phyloP scores from a whole-genome alignment of 2,113 vertebrate genomes.

The Sinocyclocheilus rhinocerous region DNA sequence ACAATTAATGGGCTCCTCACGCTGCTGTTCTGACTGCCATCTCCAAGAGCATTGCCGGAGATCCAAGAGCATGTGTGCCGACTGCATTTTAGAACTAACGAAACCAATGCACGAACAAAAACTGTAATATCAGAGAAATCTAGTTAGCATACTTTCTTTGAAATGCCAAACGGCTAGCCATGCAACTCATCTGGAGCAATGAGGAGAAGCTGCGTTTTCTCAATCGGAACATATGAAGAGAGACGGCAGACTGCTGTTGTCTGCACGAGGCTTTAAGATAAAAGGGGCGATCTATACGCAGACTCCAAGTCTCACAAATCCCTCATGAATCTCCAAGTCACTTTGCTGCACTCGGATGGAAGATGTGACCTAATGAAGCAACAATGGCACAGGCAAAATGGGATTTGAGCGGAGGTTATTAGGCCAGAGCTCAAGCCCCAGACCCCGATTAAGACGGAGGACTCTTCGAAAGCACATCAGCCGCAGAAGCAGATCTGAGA shows the following conservation, averaged over 20 bases:
- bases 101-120: no score
- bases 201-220: neutral
- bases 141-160: neutral
- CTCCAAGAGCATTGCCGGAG: slow-evolving; percentile 62
- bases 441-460: slow-evolving; percentile 23
- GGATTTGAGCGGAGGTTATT: slow-evolving; percentile 54
- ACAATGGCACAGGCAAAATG: slow-evolving; percentile 44
- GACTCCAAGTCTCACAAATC: slow-evolving; percentile 35
- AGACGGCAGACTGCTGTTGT: slow-evolving; percentile 7
- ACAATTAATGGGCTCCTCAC: slow-evolving; percentile 73
- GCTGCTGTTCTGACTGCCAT: slow-evolving; percentile 54
- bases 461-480: neutral
- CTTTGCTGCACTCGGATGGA: slow-evolving; percentile 55
- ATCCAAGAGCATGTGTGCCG: slow-evolving; percentile 26
- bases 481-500: slow-evolving; percentile 22
- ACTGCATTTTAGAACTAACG: no score
- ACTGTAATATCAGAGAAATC: neutral
- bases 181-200: neutral
- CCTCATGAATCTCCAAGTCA: slow-evolving; percentile 50
- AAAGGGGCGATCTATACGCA: slow-evolving; percentile 42
- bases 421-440: slow-evolving; percentile 45
- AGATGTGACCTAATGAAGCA: slow-evolving; percentile 61
- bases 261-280: slow-evolving; percentile 28
- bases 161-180: neutral
- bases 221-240: neutral